Evolutionary conservation across 2,888 invertebrate genomes (phyloP).

Genomic region (Hipparchia semele): DNA sequence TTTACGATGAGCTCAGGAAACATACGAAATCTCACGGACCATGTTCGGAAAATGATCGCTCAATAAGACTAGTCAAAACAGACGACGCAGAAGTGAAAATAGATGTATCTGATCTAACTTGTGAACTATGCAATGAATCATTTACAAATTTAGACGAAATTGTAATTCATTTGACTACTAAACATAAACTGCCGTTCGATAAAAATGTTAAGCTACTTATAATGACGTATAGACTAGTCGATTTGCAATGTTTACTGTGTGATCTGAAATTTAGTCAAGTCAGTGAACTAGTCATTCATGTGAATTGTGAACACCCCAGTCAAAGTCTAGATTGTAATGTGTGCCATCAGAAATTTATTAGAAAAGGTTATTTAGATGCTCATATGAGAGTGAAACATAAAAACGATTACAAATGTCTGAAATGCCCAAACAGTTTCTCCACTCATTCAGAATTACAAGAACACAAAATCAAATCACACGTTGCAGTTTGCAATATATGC

Average conservation of each 20-base stretch:
- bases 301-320: slow-evolving; percentile 56
- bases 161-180: slow-evolving; percentile 54
- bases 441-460: slow-evolving; percentile 51
- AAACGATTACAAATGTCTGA: slow-evolving; percentile 54
- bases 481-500: slow-evolving; percentile 65
- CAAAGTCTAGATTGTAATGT: slow-evolving; percentile 55
- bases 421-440: slow-evolving; percentile 54
- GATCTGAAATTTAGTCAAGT: slow-evolving; percentile 55
- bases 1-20: slow-evolving; percentile 52
- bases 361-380: slow-evolving; percentile 58
- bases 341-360: slow-evolving; percentile 61
- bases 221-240: slow-evolving; percentile 56
- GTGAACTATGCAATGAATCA: slow-evolving; percentile 56
- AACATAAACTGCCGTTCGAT: slow-evolving; percentile 59
- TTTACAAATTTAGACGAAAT: slow-evolving; percentile 50
- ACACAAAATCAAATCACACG: slow-evolving; percentile 59
- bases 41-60: slow-evolving; percentile 56
- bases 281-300: slow-evolving; percentile 59
- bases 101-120: slow-evolving; percentile 63
- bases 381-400: slow-evolving; percentile 60
- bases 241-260: slow-evolving; percentile 63
- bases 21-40: slow-evolving; percentile 62
- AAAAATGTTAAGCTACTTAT: slow-evolving; percentile 53
- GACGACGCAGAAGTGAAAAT: slow-evolving; percentile 66
- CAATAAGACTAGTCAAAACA: slow-evolving; percentile 59